Base-by-base conservation (phyloP, 2,113 vertebrate species). In the Desmodus rotundus region DNA sequence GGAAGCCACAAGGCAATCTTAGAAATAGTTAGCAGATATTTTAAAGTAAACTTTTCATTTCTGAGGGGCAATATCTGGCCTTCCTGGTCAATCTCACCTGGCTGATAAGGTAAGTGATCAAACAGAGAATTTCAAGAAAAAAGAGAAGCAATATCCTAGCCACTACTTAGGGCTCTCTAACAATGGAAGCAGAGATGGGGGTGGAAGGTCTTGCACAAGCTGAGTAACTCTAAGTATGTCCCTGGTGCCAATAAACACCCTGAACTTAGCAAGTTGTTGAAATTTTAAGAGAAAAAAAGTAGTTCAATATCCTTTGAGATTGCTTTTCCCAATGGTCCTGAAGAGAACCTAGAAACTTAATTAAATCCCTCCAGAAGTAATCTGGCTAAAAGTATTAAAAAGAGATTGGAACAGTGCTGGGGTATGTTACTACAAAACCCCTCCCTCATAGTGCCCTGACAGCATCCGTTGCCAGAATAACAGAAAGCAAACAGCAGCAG, bases 41-140 rank as follows among this genome's bases (percentile, higher is more conserved):
- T 94, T 78, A 43, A 52, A n/a, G 45, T 36, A 81, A 92, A 45
- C 8, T 68, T 93, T 94, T 95, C n/a, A 45, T 5, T 92, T 83
- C 14, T 22, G 84, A 54, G 47, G 4, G 22, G 61, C 9, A 4
- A 47, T 20, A n/a, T 88, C 22, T 68, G 24, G 26, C 24, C 6
- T 20, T 58, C n/a, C 76, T 96, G 26, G 47, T 15, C 61, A 36
- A 81, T 41, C n/a, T 74, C 52, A 24, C 12, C 54, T 24, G 26
- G 36, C 9, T 56, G 50, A 28, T 43, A 38, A 94, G 2, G 94
- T 5, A 81, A 68, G 33, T 26, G 76, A 82, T 76, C 24, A 67
- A 89, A 70, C 36, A 84, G 36, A 74, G n/a, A 28, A 1, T 22
- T 68, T 94, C 8, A n/a, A 93, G 31, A 91, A 92, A 89, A 80